Percentiles rank a stretch among this genome's conserved stretches.
phyloP scores from a whole-genome alignment of 1,140 invertebrate species.

The Diabrotica undecimpunctata region DNA sequence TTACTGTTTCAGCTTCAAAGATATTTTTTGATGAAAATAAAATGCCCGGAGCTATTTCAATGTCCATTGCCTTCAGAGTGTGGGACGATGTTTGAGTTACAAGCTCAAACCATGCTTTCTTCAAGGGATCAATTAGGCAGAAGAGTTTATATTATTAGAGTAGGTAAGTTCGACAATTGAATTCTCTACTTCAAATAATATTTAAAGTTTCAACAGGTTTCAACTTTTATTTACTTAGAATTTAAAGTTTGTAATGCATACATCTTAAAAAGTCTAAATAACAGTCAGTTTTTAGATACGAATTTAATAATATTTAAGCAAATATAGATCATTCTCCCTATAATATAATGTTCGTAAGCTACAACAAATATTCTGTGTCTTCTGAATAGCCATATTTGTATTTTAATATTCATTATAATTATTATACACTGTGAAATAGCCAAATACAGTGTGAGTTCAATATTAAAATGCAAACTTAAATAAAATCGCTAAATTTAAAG shows the following conservation, averaged over 20 bases:
- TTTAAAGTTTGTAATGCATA: background rate
- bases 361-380: no score
- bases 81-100: conserved; percentile 43
- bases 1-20: conserved; percentile 42
- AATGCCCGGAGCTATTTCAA: conserved; percentile 47
- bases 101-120: conserved; percentile 47
- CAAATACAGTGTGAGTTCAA: no score
- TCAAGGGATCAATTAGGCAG: conserved; percentile 44
- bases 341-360: no score
- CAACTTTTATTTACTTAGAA: background rate
- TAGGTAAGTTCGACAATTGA: conserved; percentile 39
- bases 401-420: no score
- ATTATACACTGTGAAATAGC: no score
- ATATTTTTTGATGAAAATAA: conserved; percentile 48
- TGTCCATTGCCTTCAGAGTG: conserved; percentile 45
- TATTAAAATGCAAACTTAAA: no score
- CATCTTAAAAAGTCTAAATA: no score
- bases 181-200: background rate
- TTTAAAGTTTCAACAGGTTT: background rate
- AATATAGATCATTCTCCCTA: no score
- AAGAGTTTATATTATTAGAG: conserved; percentile 46
- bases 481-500: no score
- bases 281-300: no score
- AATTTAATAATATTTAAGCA: no score
- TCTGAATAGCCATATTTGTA: no score